These are phyloP conservation scores for Stomorhina lunata DNA, from an alignment of 2,888 invertebrate genomes.

Conservation along the genomic window DNA sequence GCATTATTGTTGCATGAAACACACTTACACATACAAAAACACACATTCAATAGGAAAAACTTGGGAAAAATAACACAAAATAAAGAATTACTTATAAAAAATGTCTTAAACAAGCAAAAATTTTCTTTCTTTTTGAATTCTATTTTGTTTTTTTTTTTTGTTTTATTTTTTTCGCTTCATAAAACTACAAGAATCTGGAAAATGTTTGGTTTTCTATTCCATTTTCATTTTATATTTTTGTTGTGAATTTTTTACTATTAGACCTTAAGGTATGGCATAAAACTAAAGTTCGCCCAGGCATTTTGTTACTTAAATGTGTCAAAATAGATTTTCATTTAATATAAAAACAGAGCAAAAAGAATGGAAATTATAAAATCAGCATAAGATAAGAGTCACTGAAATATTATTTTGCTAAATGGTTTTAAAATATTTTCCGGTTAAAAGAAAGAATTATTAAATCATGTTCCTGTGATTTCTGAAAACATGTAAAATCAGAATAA, in stretches of 20 bases:
- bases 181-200: background rate
- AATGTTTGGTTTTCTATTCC: background rate
- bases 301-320: conserved; percentile 23
- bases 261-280: background rate
- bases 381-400: background rate
- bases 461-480: no score
- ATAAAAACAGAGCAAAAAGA: background rate
- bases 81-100: conserved; percentile 3
- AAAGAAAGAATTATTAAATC: no score
- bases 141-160: background rate
- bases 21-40: background rate
- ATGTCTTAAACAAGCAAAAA: conserved; percentile 28
- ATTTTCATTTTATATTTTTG: background rate
- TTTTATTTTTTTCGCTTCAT: background rate
- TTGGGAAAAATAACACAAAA: background rate
- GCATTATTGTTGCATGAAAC: conserved; percentile 37
- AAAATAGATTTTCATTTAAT: background rate
- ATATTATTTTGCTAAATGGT: background rate
- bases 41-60: background rate
- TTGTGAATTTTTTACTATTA: conserved; percentile 17
- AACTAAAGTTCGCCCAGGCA: conserved; percentile 2
- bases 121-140: background rate
- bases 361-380: background rate
- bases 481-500: no score
- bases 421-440: conserved; percentile 3